A percentile compares a stretch with the other conserved stretches of the same genome.
These are phyloP conservation scores for Xestia ashworthii DNA, from an alignment of 2,888 invertebrate species.

Conservation along the genomic window DNA sequence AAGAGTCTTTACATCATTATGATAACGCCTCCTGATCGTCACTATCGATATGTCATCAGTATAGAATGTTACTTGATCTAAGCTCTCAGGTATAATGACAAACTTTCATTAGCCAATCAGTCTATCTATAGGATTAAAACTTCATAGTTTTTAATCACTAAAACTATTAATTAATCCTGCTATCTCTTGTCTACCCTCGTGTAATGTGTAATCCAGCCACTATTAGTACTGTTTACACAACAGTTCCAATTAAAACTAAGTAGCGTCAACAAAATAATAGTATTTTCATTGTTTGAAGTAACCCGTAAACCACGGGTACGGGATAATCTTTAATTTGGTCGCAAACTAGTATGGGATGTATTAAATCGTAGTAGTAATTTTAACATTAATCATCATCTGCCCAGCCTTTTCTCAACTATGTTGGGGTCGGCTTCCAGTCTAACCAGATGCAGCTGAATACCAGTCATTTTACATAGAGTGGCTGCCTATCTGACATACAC, in stretches of 20 bases:
- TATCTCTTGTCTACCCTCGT: too few species aligned
- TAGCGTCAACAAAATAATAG: conserved; percentile 14
- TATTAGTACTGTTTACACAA: not conserved
- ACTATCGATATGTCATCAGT: too few species aligned
- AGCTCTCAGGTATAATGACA: too few species aligned
- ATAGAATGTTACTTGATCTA: too few species aligned
- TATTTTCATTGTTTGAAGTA: not conserved
- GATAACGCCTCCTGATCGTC: too few species aligned
- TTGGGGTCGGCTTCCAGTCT: not conserved
- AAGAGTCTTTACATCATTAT: too few species aligned
- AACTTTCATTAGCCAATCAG: not conserved
- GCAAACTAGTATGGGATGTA: not conserved
- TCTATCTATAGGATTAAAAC: not conserved
- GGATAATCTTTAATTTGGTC: conserved; percentile 14
- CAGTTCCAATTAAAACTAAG: conserved; percentile 8
- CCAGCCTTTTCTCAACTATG: not conserved
- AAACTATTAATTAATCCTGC: not conserved
- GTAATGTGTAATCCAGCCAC: conserved; percentile 23
- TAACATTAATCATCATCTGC: not conserved
- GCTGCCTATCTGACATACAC: too few species aligned
- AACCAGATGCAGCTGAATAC: not conserved
- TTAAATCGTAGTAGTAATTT: not conserved
- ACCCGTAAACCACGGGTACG: not conserved
- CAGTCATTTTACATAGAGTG: not conserved
- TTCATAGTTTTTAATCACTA: not conserved